A percentile compares a stretch with the other conserved stretches of the same genome.
Evolutionary conservation across 92 coral and sea anemone genomes (phyloP).

Genomic region (Palythoa caribaeorum): DNA sequence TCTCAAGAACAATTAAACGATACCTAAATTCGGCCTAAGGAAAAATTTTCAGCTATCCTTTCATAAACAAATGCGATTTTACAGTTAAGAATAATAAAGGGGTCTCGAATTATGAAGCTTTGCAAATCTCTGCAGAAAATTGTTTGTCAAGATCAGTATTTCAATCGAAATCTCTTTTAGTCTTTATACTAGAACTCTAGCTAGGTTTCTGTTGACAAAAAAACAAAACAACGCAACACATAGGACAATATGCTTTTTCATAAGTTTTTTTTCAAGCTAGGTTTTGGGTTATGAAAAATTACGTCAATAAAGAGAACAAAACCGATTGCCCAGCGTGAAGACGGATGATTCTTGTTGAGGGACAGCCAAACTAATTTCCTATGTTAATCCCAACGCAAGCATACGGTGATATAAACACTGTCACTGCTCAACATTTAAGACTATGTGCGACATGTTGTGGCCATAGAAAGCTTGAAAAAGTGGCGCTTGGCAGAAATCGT

Average conservation of each 20-base stretch:
- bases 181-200: background rate
- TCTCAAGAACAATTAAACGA: conserved; percentile 13
- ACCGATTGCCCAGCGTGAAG: conserved; percentile 39
- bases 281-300: conserved; percentile 25
- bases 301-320: conserved; percentile 33
- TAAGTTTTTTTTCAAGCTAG: conserved; percentile 12
- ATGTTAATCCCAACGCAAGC: conserved; percentile 29
- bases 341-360: conserved; percentile 30
- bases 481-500: background rate
- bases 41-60: background rate
- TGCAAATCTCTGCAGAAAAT: conserved; percentile 13
- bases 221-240: conserved; percentile 9
- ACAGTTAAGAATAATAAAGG: background rate
- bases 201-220: conserved; percentile 12
- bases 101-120: background rate
- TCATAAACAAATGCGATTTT: conserved; percentile 30
- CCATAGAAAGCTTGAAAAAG: background rate
- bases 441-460: background rate
- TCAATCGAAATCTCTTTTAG: conserved; percentile 4
- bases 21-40: conserved; percentile 12
- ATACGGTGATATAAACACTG: background rate
- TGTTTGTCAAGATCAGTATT: background rate
- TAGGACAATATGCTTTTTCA: conserved; percentile 10
- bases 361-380: conserved; percentile 44
- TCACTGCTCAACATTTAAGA: background rate